Conservation (phyloP, 2,797 vertebrate species). For the Chanos chanos region DNA sequence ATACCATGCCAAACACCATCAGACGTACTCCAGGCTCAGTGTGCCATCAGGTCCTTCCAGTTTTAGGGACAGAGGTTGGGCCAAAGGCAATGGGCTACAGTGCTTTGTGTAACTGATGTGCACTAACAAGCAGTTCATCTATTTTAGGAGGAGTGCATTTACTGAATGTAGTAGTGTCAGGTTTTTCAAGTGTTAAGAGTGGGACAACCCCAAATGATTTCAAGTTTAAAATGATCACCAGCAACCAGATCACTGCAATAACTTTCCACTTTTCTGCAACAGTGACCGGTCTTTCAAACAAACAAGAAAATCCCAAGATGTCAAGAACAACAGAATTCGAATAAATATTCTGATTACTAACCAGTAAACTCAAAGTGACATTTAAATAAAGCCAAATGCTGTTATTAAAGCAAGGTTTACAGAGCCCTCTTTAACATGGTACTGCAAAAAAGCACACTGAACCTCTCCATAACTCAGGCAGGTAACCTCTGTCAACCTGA, state of each 20-base stretch:
- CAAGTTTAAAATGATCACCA: too few species aligned
- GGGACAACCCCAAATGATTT: too few species aligned
- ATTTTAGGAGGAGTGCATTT: constrained; percentile 50
- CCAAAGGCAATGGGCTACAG: constrained; percentile 45
- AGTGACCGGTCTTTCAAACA: too few species aligned
- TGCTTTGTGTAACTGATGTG: constrained; percentile 52
- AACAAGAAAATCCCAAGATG: too few species aligned
- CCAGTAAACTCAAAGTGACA: too few species aligned
- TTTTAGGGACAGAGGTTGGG: constrained; percentile 47
- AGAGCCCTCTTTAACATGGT: neutral
- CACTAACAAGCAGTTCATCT: constrained; percentile 61
- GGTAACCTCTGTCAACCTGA: constrained; percentile 5
- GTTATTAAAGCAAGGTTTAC: neutral
- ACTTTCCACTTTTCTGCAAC: too few species aligned
- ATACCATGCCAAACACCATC: constrained; percentile 41
- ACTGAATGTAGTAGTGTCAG: constrained; percentile 43
- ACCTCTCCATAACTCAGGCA: neutral
- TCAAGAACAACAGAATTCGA: too few species aligned
- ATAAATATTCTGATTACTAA: too few species aligned
- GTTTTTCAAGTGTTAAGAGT: constrained; percentile 15
- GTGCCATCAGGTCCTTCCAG: constrained; percentile 11
- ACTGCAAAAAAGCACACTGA: neutral
- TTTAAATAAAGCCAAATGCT: too few species aligned
- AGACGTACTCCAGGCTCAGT: constrained; percentile 35
- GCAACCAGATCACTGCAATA: too few species aligned